Evolutionary conservation across 2,113 vertebrate genomes (phyloP), one percentile per base, ranked within the genome.

Genomic region (Eublepharis macularius): DNA sequence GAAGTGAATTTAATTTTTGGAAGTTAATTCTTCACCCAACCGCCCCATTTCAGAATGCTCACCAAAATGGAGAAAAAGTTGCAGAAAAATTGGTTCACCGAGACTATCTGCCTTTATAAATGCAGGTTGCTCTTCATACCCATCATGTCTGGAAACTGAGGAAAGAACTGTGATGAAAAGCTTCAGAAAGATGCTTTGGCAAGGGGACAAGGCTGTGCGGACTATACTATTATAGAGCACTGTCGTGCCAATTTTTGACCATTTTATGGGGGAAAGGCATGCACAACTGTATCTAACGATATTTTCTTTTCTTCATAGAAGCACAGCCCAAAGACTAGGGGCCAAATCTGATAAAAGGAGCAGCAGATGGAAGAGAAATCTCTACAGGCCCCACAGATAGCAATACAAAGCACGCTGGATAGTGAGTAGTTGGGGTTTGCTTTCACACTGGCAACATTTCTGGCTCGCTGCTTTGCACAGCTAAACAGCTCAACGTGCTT

Each of bases 1-100:
- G 76, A 78, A 80, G 91, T 90, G 90, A 91, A 93, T 93, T 94
- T 89, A 81, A 88, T 72, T 91, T n/a, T 0, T 1, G 81, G 80
- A 87, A 47, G 19, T 13, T 68, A 32, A 34, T 0, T 85, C 90
- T 92, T 88, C 92, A 87, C 92, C 86, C 79, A 85, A 86, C 88
- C 88, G 90, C 89, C 68, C 89, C 90, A 90, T 86, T 87, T 81
- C 92, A 80, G 85, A 91, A 85, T 17, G 80, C 86, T 79, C 74
- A 79, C 65, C 41, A 60, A 16, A 4, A 80, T 14, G 54, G 14
- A 82, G 83, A 89, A 75, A 34, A 69, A 34, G 8, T 39, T 88
- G 87, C n/a, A 36, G 69, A 70, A 39, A 21, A 39, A 36, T 19
- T 21, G 36, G 34, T 36, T 21, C 36, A 19, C 34, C 36, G 6